Conservation (phyloP, 2,797 vertebrate genomes). For the Rhyacichthys aspro region DNA sequence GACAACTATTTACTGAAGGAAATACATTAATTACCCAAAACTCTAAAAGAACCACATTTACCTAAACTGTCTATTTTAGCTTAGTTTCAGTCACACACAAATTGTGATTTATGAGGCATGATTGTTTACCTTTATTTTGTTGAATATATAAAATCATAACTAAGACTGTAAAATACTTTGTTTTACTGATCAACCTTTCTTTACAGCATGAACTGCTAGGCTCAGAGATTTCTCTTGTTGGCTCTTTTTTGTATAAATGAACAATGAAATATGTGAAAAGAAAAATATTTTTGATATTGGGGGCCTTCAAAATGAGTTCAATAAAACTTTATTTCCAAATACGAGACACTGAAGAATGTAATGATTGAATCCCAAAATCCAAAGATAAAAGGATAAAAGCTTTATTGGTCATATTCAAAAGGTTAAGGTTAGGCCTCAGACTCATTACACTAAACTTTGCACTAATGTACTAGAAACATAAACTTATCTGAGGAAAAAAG, state of each 20-base stretch:
- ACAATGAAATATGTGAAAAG: not conserved
- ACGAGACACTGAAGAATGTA: slow-evolving; percentile 1
- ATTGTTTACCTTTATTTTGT: slow-evolving; percentile 12
- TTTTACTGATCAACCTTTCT: slow-evolving; percentile 7
- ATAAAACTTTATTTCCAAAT: slow-evolving; percentile 42
- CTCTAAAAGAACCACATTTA: too few relatives aligned
- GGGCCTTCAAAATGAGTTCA: slow-evolving; percentile 21
- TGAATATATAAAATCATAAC: slow-evolving; percentile 11
- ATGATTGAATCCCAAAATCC: slow-evolving; percentile 14
- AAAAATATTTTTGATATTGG: slow-evolving; percentile 18
- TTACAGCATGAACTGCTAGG: not conserved
- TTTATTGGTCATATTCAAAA: not conserved
- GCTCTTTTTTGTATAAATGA: slow-evolving; percentile 12
- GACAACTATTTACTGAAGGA: too few relatives aligned
- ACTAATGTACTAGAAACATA: too few relatives aligned
- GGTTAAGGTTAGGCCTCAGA: too few relatives aligned
- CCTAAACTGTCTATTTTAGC: too few relatives aligned
- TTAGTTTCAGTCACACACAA: not conserved
- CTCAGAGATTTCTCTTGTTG: slow-evolving; percentile 11
- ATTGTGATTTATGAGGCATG: not conserved
- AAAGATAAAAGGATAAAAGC: too few relatives aligned
- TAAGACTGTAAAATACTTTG: slow-evolving; percentile 12
- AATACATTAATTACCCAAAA: too few relatives aligned
- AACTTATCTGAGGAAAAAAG: too few relatives aligned
- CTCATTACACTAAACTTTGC: too few relatives aligned